A percentile compares a stretch with the other conserved stretches of the same genome.
These are phyloP conservation scores for Crambe crambe DNA, from an alignment of 37 sponge, comb jelly and placozoan species.

Conservation along the genomic window DNA sequence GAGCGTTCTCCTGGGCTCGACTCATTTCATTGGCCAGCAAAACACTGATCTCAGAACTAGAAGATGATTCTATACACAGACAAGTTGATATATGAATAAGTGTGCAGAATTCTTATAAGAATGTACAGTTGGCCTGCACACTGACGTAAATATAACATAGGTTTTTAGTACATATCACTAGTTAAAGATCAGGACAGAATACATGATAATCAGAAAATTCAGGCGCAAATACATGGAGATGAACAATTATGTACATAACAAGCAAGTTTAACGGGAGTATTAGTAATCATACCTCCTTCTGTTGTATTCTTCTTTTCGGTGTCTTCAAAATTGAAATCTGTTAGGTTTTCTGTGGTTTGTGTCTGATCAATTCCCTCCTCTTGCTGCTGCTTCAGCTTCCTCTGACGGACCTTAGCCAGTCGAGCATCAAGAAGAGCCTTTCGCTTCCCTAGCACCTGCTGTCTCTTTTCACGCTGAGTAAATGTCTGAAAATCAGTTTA, in stretches of 20 bases:
- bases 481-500: conserved; percentile 60
- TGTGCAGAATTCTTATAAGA: too few relatives aligned
- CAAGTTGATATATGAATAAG: background rate
- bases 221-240: too few relatives aligned
- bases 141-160: too few relatives aligned
- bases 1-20: conserved; percentile 5
- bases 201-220: too few relatives aligned
- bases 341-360: background rate
- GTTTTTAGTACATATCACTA: too few relatives aligned
- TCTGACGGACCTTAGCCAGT: conserved; percentile 66
- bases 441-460: conserved; percentile 65
- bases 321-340: background rate
- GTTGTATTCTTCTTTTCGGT: too few relatives aligned
- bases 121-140: background rate
- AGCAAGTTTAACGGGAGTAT: too few relatives aligned
- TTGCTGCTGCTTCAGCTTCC: conserved; percentile 39
- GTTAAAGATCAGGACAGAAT: too few relatives aligned
- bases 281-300: too few relatives aligned
- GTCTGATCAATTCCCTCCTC: background rate
- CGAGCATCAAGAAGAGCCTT: conserved; percentile 66
- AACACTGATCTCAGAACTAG: conserved; percentile 13
- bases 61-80: background rate
- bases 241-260: too few relatives aligned
- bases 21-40: conserved; percentile 15
- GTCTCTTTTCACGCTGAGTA: conserved; percentile 61